Evolutionary conservation across 2,797 vertebrate genomes (phyloP).

Genomic region (Carcharodon carcharias): DNA sequence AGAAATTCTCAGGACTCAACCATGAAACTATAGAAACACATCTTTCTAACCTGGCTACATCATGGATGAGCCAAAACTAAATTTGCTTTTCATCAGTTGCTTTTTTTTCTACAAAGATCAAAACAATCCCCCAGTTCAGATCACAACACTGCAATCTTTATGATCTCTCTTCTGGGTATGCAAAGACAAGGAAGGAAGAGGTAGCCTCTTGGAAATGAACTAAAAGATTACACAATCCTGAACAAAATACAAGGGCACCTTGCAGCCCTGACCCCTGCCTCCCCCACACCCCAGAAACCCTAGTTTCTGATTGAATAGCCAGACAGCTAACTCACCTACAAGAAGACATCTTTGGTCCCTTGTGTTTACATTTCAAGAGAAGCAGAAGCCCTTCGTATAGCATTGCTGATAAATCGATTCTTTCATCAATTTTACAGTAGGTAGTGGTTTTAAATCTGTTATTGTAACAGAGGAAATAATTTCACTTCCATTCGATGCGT

Average conservation of each 20-base stretch:
- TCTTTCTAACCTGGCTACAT: not conserved
- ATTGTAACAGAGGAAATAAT: not conserved
- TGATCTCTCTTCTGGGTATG: not conserved
- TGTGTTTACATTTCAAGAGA: constrained; percentile 48
- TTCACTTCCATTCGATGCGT: not conserved
- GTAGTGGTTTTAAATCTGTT: not conserved
- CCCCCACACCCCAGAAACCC: constrained; percentile 24
- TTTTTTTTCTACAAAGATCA: not conserved
- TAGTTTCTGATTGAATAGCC: not conserved
- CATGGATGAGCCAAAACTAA: not conserved
- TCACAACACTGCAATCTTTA: not conserved
- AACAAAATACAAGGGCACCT: constrained; percentile 43
- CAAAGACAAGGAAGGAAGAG: not conserved
- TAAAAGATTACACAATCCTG: not conserved
- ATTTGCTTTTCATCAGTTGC: not conserved
- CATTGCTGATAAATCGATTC: not conserved
- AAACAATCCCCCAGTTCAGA: not conserved
- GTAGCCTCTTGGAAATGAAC: not conserved
- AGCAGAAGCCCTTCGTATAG: not conserved
- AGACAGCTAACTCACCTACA: constrained; percentile 38
- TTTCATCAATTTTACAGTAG: constrained; percentile 3
- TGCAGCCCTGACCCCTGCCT: constrained; percentile 39
- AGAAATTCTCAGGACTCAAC: not conserved
- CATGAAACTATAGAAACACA: not conserved
- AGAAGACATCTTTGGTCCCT: constrained; percentile 44